Base-by-base conservation (phyloP, 2,888 invertebrate genomes). In the Tachina grossa region DNA sequence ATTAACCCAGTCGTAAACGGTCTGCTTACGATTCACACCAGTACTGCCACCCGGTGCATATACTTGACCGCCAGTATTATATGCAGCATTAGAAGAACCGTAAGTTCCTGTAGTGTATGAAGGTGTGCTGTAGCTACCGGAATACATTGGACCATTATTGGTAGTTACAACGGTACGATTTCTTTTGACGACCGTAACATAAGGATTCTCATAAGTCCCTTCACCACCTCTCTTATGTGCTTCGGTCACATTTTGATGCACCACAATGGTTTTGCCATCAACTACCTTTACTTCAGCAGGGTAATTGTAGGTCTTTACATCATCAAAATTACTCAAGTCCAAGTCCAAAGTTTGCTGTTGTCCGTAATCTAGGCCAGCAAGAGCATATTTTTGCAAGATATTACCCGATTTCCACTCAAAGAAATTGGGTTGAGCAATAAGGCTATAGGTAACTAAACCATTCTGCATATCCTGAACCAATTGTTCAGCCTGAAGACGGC, bases 271-370 rank as follows among this genome's bases (percentile, higher is more conserved):
- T 74, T 92, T 91, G 43, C 92, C 92, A 81, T 91, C 89, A 59
- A 92, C 88, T 4, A 92, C 90, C 78, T 92, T 92, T 0, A 92
- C 90, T 76, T 92, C 91, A 2, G 91, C 88, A 3, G 92, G 92
- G 75, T 90, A 92, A 6, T 90, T 90, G 69, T 89, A 89, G 83
- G 91, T 92, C 55, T 89, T 89, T 5, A 92, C 90, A 75, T 91
- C 89, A 86, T 92, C 91, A 6, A 89, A 92, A 6, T 89, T 89
- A 57, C 89, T 89, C 14, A 92, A 79, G 76, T 91, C 88, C 39
- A 91, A 77, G 1, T 88, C 89, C 19, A 90, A 74, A 10, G 88
- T 85, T 53, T 91, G 90, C 69, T 91, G 90, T 49, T 87, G 87
- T 9, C 89, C 87, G 59, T 86, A 80, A 14, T 88, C 87, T 39